Evolutionary conservation across 2,113 vertebrate species (phyloP).

Genomic region (Pelobates fuscus): DNA sequence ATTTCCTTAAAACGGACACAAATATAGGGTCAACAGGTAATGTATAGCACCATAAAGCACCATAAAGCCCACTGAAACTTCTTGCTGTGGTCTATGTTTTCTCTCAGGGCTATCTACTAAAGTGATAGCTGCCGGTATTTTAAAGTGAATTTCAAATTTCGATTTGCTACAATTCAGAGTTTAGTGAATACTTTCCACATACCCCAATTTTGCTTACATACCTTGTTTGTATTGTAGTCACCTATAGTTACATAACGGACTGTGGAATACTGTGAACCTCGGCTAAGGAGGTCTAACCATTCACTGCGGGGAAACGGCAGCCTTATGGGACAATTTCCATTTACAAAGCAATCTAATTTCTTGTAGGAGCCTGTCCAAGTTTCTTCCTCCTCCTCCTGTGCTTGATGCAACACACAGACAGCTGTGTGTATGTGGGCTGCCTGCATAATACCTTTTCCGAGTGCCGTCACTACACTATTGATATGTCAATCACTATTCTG

Average conservation of each 20-base stretch:
- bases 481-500: constrained; percentile 38
- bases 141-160: no score
- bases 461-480: constrained; percentile 9
- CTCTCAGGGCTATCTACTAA: no score
- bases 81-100: no score
- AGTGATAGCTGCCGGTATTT: no score
- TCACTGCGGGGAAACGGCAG: not conserved
- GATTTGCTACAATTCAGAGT: no score
- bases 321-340: constrained; percentile 4
- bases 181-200: no score
- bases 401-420: constrained; percentile 7
- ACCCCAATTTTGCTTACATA: no score
- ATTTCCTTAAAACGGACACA: no score
- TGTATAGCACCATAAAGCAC: no score
- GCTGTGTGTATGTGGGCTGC: not conserved
- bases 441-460: constrained; percentile 10
- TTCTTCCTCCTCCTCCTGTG: constrained; percentile 17
- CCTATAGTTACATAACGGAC: not conserved
- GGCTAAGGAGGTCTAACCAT: constrained; percentile 2
- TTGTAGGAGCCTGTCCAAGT: constrained; percentile 5
- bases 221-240: not conserved
- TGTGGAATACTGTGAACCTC: not conserved
- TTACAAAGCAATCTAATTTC: constrained; percentile 36
- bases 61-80: no score
- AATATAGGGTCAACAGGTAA: no score